Percentiles rank a stretch among this genome's conserved stretches.
Evolutionary conservation across 2,797 vertebrate genomes (phyloP).

Genomic region (Petrocephalus sullivani): DNA sequence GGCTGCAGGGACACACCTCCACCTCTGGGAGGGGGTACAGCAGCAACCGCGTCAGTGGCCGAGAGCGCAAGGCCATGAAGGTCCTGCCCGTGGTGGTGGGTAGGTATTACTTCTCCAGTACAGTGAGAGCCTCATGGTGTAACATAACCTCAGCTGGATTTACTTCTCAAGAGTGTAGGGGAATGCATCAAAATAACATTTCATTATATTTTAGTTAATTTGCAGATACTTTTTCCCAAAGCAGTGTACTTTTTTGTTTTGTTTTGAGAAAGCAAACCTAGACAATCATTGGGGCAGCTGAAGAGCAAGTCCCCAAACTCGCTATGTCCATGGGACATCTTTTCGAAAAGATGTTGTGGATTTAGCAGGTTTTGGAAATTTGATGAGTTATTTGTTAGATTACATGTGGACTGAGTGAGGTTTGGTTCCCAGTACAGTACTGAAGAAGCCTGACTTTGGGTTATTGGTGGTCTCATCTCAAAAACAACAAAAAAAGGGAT

Average conservation of each 20-base stretch:
- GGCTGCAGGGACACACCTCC: constrained; percentile 27
- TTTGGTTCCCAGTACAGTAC: neutral
- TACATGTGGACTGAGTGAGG: neutral
- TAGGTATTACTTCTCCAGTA: constrained; percentile 38
- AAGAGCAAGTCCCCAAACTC: neutral
- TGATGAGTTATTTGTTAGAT: neutral
- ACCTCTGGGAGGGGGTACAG: constrained; percentile 33
- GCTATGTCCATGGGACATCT: neutral
- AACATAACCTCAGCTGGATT: too few relatives aligned
- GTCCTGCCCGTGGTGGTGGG: constrained; percentile 64
- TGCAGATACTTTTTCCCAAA: neutral
- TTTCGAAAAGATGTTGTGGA: neutral
- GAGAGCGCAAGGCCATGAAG: constrained; percentile 68
- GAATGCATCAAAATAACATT: neutral
- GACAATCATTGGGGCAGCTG: neutral
- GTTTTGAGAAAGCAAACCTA: neutral
- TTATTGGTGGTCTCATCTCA: neutral
- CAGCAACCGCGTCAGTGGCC: constrained; percentile 59
- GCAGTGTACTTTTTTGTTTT: neutral
- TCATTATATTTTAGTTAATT: neutral
- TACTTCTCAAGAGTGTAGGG: neutral
- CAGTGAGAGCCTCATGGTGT: too few relatives aligned
- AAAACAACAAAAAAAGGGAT: neutral
- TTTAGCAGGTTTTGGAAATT: neutral
- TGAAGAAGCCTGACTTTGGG: neutral